Base-by-base conservation (phyloP, 1,140 invertebrate species). In the Agrilus planipennis region DNA sequence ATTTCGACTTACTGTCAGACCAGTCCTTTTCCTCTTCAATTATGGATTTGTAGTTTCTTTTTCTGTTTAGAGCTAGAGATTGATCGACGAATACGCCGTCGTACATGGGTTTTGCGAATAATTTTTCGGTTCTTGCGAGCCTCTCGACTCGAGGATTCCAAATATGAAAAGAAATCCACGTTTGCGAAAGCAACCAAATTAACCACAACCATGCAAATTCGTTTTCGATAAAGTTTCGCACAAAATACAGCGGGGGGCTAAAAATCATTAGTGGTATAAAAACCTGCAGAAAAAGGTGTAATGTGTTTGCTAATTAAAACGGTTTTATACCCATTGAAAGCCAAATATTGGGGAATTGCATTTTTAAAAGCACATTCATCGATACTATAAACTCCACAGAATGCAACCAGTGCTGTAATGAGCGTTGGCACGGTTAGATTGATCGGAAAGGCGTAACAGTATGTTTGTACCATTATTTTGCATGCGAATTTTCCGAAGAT, bases 81-180 rank as follows among this genome's bases (percentile, higher is more conserved):
- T 93, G 88, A 57, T 92, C 89, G 39, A 92, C 76, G 17, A 92
- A 62, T 6, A 84, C 67, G 1, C 77, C 75, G 56, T 81, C 79
- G 59, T 89, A 93, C 71, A 86, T 83, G 1, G 84, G 82, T 37
- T 77, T 70, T 1, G 87, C 76, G 50, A 89, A 94, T 17, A 94
- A 64, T 56, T 76, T 79, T 52, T 89, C 83, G 1, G 82, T 84
- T 1, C 71, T 69, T 1, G 86, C 82, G 39, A 92, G 67, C 63
- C 80, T 75, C 58, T 89, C 83, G 19, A 39, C 41, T 47, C 76
- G 75, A 1, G 83, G 80, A 14, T 67, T 72, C 85, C 87, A 93
- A 21, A 89, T 75, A 52, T 91, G 86, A 35, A 79, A 60, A 0
- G 83, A 80, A 6, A 89, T 78, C 84, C 84, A 88, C 0, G 77